Evolutionary conservation across 2,797 vertebrate species (phyloP).

Genomic region (Girardinus metallicus): DNA sequence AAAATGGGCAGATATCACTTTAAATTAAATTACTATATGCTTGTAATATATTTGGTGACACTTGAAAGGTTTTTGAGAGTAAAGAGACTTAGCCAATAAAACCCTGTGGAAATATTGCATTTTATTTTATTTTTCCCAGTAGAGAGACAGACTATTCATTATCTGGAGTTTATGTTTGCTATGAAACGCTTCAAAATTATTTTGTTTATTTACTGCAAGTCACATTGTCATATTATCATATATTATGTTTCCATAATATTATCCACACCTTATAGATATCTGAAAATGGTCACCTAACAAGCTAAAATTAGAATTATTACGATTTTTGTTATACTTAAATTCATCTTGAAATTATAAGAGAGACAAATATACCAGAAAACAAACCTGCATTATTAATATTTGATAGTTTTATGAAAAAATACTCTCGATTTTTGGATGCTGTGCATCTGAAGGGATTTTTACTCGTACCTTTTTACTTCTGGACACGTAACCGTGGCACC

Average conservation of each 20-base stretch:
- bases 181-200: background rate
- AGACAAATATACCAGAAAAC: background rate
- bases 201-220: background rate
- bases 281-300: background rate
- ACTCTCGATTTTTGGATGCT: background rate
- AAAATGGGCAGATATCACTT: background rate
- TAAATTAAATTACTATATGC: background rate
- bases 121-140: background rate
- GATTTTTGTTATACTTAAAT: background rate
- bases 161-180: background rate
- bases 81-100: background rate
- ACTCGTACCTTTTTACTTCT: background rate
- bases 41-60: background rate
- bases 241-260: background rate
- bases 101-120: background rate
- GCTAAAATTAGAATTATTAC: background rate
- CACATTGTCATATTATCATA: background rate
- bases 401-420: background rate
- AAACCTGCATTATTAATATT: background rate
- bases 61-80: background rate
- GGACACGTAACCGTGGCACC: background rate
- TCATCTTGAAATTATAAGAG: background rate
- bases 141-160: background rate
- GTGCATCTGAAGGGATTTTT: background rate
- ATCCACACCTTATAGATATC: background rate